Base-by-base conservation (phyloP, 2,888 invertebrate species). In the Julus scanicus region DNA sequence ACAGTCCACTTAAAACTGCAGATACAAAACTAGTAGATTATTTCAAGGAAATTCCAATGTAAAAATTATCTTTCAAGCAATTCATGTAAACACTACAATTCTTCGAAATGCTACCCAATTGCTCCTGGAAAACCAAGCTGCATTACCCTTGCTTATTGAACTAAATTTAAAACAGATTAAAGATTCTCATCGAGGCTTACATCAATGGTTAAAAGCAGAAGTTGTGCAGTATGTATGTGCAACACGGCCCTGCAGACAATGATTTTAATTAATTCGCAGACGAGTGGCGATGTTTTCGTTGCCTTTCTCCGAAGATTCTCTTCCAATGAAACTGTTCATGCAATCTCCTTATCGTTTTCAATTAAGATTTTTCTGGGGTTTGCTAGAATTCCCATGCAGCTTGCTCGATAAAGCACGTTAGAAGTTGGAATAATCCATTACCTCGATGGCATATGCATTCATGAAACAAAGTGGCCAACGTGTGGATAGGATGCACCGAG, bases 341-440 rank as follows among this genome's bases (percentile, higher is more conserved):
- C 71, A 71, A 71, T 71, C 71, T 71, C 71, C 71, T 71, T 71
- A 71, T 71, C 71, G 71, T 71, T 71, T 71, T 71, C 71, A 71
- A 71, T 71, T 71, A 71, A 71, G 71, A 71, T 71, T 71, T 71
- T 71, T 71, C 71, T 20, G n/a, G n/a, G 29, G 71, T 71, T 71
- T 71, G 71, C 71, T 71, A 71, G 71, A 71, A 71, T 71, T 71
- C 71, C 29, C 71, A 71, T 29, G 71, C 71, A 71, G 29, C 29
- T 71, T 71, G 71, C 71, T 71, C 71, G 71, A 71, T 71, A 71
- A 71, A 71, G 71, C 71, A 71, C n/a, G 71, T 71, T 71, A 71
- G 29, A 71, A 71, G 71, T 71, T 71, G 71, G 71, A 71, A 71
- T 71, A 71, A 71, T 71, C 71, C 71, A 71, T 71, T 71, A 71